Base-by-base conservation (phyloP, 2,797 vertebrate species). In the Lophotriccus pileatus region DNA sequence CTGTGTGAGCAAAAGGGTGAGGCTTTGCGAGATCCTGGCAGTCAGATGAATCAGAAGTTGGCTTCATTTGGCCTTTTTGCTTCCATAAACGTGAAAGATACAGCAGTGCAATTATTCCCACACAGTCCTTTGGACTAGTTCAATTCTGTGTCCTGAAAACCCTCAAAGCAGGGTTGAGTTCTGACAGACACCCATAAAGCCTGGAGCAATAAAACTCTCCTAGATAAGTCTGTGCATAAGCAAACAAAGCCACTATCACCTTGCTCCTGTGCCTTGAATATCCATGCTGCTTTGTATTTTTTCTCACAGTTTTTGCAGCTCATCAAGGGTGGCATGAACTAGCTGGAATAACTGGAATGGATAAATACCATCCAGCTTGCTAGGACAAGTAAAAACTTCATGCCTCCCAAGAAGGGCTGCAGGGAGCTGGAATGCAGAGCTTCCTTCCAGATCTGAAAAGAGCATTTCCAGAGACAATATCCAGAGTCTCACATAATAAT, bases 1-100 rank as follows among this genome's bases (percentile, higher is more conserved):
- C 8, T 81, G 64, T 97, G 90, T 80, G 93, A 96, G 95, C n/a
- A 32, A 58, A 92, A 95, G 97, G 92, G 87, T 34, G 95, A 94
- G 78, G 64, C 74, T 81, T 77, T 14, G 23, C 94, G 92, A 97
- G 86, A 82, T 80, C 81, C 64, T 85, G 72, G 75, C 56, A 90
- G 63, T 19, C 70, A 58, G 68, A 87, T 93, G 84, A 96, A 92
- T 94, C 84, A 95, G 78, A 92, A 66, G n/a, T 72, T 92, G 69
- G 43, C 36, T 75, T 83, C 36, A 50, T 84, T 25, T 55, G 49
- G 27, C 9, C n/a, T 80, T 93, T 91, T 80, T 80, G 24, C 36
- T 91, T 94, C 81, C 64, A 89, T 28, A 81, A 28, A 85, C 73
- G 53, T 66, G 36, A 78, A 90, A 91, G 64, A 83, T 72, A 47